Conservation (phyloP, 2,797 vertebrate species). For the Acipenser ruthenus region DNA sequence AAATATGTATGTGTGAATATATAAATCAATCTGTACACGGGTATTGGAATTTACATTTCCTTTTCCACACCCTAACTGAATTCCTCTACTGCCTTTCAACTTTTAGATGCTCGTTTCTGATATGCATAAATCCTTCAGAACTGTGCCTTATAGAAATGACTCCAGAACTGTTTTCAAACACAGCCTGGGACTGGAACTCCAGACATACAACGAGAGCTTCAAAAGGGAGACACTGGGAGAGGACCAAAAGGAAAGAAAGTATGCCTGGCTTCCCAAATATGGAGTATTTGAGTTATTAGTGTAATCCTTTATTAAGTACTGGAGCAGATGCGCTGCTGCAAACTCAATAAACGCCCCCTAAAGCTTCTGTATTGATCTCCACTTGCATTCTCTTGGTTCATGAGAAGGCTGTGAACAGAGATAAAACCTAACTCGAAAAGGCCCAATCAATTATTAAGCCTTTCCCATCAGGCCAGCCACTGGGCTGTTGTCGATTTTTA, state of each 20-base stretch:
- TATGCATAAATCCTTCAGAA: too few relatives aligned
- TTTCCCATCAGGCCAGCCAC: neutral
- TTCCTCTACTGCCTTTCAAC: neutral
- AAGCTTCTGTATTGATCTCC: conserved; percentile 42
- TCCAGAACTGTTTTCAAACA: too few relatives aligned
- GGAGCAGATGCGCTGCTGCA: conserved; percentile 30
- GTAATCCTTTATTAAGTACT: conserved; percentile 42
- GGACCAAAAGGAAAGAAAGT: neutral
- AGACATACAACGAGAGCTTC: neutral
- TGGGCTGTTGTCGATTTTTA: conserved; percentile 7
- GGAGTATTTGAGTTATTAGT: conserved; percentile 40
- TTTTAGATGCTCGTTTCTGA: neutral
- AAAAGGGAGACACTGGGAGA: neutral
- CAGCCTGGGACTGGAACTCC: neutral
- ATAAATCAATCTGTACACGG: neutral
- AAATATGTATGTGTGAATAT: neutral
- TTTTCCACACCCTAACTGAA: neutral
- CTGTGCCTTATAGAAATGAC: too few relatives aligned
- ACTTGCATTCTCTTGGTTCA: conserved; percentile 24
- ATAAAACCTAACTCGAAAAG: conserved; percentile 25
- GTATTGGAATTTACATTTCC: neutral
- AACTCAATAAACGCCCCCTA: conserved; percentile 40
- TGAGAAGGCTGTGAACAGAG: conserved; percentile 26
- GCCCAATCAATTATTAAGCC: conserved; percentile 1
- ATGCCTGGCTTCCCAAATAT: conserved; percentile 25